phyloP scores from a whole-genome alignment of 37 sponge, comb jelly and placozoan species.

The Diacarnus erythraeanus region DNA sequence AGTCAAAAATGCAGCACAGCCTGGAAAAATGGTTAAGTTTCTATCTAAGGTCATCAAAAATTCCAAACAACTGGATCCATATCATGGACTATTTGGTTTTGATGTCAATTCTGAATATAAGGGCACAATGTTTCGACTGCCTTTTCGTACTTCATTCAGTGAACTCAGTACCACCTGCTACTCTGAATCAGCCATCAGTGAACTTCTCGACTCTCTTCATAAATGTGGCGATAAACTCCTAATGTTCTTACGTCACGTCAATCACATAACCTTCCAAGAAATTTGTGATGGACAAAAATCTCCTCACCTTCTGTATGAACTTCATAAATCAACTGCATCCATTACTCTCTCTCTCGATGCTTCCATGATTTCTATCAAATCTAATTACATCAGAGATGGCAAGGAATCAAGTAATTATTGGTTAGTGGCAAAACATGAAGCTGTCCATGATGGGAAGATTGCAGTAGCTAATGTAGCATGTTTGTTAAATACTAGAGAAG shows the following conservation, averaged over 20 bases:
- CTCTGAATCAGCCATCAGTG: neutral
- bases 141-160: slow-evolving; percentile 60
- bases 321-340: neutral
- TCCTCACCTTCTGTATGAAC: neutral
- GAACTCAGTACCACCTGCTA: slow-evolving; percentile 46
- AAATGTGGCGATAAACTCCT: slow-evolving; percentile 31
- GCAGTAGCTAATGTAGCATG: slow-evolving; percentile 38
- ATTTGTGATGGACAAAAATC: slow-evolving; percentile 5
- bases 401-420: neutral
- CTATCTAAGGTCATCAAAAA: slow-evolving; percentile 1
- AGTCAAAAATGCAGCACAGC: slow-evolving; percentile 33
- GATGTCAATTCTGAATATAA: slow-evolving; percentile 1
- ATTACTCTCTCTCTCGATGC: neutral
- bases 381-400: neutral
- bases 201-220: slow-evolving; percentile 19
- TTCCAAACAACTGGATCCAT: slow-evolving; percentile 53
- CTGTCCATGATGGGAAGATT: neutral
- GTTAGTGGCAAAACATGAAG: neutral
- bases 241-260: slow-evolving; percentile 60
- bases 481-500: neutral
- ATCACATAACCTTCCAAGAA: slow-evolving; percentile 29
- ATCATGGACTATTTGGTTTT: slow-evolving; percentile 55
- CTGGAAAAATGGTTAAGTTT: slow-evolving; percentile 50
- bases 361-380: neutral
- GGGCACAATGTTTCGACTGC: slow-evolving; percentile 81